phyloP scores from a whole-genome alignment of 2,888 invertebrate species.

The Agrotis puta region DNA sequence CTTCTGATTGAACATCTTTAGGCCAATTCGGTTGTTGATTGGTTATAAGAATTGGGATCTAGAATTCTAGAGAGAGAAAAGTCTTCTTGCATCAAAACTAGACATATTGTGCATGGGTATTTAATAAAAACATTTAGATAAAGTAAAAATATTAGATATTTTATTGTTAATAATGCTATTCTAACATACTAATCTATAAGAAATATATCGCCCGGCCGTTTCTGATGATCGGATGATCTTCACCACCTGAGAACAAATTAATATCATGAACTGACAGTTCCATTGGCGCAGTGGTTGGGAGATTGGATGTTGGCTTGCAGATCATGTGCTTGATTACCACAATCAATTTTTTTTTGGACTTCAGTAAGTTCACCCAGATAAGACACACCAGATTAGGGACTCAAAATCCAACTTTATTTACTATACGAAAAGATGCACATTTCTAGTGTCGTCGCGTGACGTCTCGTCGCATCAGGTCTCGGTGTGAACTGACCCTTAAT shows the following conservation, averaged over 20 bases:
- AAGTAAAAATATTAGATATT: constrained; percentile 58
- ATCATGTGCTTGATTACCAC: neutral
- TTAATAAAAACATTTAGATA: constrained; percentile 20
- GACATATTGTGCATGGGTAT: neutral
- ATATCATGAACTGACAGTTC: neutral
- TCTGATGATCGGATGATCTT: constrained; percentile 99
- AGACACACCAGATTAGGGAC: too few species aligned
- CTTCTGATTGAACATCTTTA: too few species aligned
- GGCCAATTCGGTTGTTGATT: too few species aligned
- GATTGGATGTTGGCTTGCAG: neutral
- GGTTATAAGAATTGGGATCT: too few species aligned
- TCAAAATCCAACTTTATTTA: too few species aligned
- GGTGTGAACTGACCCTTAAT: too few species aligned
- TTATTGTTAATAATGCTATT: constrained; percentile 59
- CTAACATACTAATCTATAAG: constrained; percentile 97
- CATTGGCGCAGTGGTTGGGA: neutral
- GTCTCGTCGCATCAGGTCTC: too few species aligned
- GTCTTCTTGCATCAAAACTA: too few species aligned
- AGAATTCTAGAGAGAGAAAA: too few species aligned
- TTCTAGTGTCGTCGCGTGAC: too few species aligned
- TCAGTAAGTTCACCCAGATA: neutral
- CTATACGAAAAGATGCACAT: too few species aligned
- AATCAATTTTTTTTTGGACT: neutral
- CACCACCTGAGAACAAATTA: constrained; percentile 93
- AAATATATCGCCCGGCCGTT: constrained; percentile 99